These are phyloP conservation scores for Premnoplex brunnescens DNA, from an alignment of 2,797 vertebrate species.

Conservation along the genomic window DNA sequence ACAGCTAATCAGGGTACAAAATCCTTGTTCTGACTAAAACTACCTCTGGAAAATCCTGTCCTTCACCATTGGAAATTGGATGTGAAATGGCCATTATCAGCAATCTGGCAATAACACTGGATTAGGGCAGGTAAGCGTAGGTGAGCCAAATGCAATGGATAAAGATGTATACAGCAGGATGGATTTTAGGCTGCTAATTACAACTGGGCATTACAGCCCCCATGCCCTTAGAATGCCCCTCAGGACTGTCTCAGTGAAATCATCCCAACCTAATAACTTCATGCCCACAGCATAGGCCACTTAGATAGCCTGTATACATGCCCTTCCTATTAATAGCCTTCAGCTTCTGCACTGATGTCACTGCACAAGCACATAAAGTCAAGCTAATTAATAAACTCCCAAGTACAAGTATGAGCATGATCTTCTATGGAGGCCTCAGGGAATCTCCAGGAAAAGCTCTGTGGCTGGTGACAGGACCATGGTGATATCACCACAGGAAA, in stretches of 20 bases:
- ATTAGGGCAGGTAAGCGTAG: neutral
- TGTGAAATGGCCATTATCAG: neutral
- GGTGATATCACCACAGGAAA: neutral
- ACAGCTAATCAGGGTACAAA: slow-evolving; percentile 14
- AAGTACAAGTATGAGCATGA: accelerated
- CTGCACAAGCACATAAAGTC: accelerated
- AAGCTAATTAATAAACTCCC: neutral
- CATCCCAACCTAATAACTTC: neutral
- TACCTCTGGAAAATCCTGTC: neutral
- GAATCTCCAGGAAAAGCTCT: neutral
- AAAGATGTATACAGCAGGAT: neutral
- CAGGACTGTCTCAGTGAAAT: neutral
- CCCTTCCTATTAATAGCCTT: neutral
- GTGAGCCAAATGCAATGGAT: neutral
- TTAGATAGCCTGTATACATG: too few relatives aligned
- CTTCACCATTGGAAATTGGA: neutral
- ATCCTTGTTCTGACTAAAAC: neutral
- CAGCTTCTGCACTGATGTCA: neutral
- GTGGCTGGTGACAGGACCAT: neutral
- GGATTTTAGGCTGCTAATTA: neutral
- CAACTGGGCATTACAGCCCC: neutral
- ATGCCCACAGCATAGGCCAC: neutral
- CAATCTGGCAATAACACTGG: neutral
- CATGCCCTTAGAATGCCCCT: neutral
- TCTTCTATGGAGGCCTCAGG: neutral